These are phyloP conservation scores for Pundamilia nyererei DNA, from an alignment of 2,113 vertebrate species.

Conservation along the genomic window DNA sequence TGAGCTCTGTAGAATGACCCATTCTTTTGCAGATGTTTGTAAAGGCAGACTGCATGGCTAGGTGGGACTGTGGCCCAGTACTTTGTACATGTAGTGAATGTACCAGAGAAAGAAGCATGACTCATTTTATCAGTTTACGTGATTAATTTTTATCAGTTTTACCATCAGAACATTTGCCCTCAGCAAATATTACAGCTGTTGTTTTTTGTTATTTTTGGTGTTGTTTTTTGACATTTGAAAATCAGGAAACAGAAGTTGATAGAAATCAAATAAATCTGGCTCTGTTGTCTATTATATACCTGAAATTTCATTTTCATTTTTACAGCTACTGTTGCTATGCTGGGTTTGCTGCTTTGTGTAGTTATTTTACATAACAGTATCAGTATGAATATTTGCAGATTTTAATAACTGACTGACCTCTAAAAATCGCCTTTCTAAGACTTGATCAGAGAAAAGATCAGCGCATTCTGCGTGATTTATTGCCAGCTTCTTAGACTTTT, in stretches of 20 bases:
- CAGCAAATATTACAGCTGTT: neutral
- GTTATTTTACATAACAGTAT: neutral
- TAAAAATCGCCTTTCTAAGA: neutral
- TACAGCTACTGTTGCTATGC: neutral
- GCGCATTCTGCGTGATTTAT: neutral
- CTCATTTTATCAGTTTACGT: neutral
- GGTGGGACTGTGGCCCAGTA: neutral
- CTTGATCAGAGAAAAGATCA: neutral
- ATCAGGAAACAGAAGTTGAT: neutral
- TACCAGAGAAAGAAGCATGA: neutral
- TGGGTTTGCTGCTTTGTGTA: neutral
- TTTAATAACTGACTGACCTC: neutral
- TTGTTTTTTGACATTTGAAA: neutral
- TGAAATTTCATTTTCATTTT: neutral
- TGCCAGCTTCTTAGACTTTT: neutral
- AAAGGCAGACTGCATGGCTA: neutral
- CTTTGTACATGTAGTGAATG: neutral
- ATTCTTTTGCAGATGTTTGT: neutral
- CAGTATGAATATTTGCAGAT: neutral
- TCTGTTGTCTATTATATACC: neutral
- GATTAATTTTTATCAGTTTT: neutral
- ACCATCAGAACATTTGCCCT: neutral
- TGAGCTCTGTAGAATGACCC: neutral
- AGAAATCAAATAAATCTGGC: neutral
- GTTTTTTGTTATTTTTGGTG: neutral